Conservation (phyloP, 37 sponge, comb jelly and placozoan genomes). For the Hexactinellida sp. region DNA sequence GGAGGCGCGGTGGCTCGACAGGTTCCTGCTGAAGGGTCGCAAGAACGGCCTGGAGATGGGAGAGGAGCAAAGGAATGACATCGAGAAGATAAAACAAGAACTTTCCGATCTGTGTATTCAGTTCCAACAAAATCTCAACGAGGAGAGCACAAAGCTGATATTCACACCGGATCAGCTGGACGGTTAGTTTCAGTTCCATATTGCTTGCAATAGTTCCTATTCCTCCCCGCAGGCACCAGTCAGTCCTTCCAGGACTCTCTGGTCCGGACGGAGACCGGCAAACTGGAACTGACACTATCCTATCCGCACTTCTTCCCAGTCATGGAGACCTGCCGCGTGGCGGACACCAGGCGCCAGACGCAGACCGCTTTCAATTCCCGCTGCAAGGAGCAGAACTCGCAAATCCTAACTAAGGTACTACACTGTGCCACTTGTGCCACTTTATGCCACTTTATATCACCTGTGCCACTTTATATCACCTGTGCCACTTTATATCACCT, state of each 20-base stretch:
- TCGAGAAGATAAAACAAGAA: constrained; percentile 18
- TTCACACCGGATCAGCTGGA: constrained; percentile 23
- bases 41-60: constrained; percentile 23
- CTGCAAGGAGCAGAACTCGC: constrained; percentile 26
- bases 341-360: constrained; percentile 20
- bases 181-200: constrained; percentile 13
- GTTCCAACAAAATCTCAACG: constrained; percentile 24
- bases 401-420: constrained; percentile 19
- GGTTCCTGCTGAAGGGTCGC: constrained; percentile 21
- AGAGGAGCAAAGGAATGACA: background rate
- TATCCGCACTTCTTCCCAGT: constrained; percentile 35
- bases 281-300: constrained; percentile 23
- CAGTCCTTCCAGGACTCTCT: constrained; percentile 14
- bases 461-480: too few relatives aligned
- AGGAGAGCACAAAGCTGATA: constrained; percentile 26
- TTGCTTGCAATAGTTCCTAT: background rate
- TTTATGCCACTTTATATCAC: too few relatives aligned
- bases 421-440: too few relatives aligned
- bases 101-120: constrained; percentile 26
- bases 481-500: too few relatives aligned
- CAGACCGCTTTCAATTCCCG: constrained; percentile 28
- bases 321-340: constrained; percentile 11
- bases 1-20: constrained; percentile 22
- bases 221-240: background rate
- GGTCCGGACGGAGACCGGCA: constrained; percentile 13